A percentile compares a stretch with the other conserved stretches of the same genome.
These are phyloP conservation scores for Acholoe squamosa DNA, from an alignment of 2,888 invertebrate genomes.

Conservation along the genomic window DNA sequence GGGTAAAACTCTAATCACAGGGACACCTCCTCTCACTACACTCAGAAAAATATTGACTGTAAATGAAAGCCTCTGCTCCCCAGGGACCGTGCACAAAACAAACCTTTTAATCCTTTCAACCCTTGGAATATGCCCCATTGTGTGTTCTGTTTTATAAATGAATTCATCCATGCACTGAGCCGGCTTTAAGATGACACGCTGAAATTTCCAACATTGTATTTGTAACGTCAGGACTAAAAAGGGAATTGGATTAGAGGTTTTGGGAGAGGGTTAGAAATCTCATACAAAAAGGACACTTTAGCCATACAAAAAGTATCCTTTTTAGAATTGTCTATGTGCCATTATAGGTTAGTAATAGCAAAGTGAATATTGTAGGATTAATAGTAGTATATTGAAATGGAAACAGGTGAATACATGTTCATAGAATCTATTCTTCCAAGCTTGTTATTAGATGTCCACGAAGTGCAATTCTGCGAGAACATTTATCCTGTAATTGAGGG, in stretches of 20 bases:
- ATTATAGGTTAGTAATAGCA: no score
- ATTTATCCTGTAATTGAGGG: no score
- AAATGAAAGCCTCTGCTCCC: background rate
- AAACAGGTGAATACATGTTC: no score
- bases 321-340: background rate
- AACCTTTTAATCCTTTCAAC: background rate
- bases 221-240: background rate
- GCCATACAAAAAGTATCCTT: background rate
- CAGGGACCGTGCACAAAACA: background rate
- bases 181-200: background rate
- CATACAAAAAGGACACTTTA: no score
- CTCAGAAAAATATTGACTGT: constrained; percentile 7
- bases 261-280: background rate
- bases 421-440: no score
- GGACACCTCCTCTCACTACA: background rate
- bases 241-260: background rate
- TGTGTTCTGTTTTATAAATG: background rate
- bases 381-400: no score
- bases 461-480: no score
- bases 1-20: background rate
- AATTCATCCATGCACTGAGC: background rate
- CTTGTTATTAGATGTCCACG: no score
- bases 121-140: background rate
- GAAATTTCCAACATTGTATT: background rate
- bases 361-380: no score